phyloP scores from a whole-genome alignment of 2,888 invertebrate species.

The Chouioia cunea region DNA sequence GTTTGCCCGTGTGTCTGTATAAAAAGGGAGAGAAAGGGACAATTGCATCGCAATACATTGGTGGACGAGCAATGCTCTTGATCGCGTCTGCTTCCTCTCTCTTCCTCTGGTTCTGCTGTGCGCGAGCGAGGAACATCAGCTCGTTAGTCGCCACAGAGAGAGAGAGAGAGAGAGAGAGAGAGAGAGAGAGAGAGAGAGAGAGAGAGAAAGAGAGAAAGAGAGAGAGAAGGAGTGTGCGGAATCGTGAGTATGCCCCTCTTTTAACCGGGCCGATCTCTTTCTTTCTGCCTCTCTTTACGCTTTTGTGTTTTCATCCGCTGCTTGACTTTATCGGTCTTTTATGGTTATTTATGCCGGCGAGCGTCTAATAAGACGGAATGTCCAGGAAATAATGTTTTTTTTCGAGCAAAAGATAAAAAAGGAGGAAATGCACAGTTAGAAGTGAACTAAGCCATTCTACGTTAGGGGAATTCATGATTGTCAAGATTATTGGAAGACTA shows the following conservation, averaged over 20 bases:
- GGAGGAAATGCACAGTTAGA: not conserved
- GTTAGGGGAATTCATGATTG: not conserved
- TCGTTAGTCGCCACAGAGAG: slow-evolving; percentile 51
- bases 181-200: too few species aligned
- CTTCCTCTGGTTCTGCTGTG: too few species aligned
- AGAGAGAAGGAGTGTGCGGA: slow-evolving; percentile 32
- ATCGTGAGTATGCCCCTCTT: slow-evolving; percentile 43
- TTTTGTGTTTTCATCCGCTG: slow-evolving; percentile 32
- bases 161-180: too few species aligned
- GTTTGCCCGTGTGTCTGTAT: not conserved
- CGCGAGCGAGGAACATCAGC: slow-evolving; percentile 50
- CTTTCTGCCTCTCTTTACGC: slow-evolving; percentile 28
- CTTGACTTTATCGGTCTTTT: slow-evolving; percentile 42
- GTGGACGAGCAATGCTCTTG: not conserved
- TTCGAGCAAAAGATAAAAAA: slow-evolving; percentile 45
- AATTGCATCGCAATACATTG: slow-evolving; percentile 33
- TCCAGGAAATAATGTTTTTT: slow-evolving; percentile 46
- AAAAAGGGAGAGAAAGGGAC: slow-evolving; percentile 14
- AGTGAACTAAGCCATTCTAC: not conserved
- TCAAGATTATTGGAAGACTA: too few species aligned
- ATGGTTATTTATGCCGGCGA: slow-evolving; percentile 41
- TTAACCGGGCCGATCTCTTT: slow-evolving; percentile 28
- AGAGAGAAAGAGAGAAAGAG: too few species aligned
- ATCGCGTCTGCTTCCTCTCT: not conserved
- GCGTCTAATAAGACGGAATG: slow-evolving; percentile 45